These are phyloP conservation scores for Caenorhabditis remanei DNA, from an alignment of 1,140 invertebrate species.

Conservation along the genomic window DNA sequence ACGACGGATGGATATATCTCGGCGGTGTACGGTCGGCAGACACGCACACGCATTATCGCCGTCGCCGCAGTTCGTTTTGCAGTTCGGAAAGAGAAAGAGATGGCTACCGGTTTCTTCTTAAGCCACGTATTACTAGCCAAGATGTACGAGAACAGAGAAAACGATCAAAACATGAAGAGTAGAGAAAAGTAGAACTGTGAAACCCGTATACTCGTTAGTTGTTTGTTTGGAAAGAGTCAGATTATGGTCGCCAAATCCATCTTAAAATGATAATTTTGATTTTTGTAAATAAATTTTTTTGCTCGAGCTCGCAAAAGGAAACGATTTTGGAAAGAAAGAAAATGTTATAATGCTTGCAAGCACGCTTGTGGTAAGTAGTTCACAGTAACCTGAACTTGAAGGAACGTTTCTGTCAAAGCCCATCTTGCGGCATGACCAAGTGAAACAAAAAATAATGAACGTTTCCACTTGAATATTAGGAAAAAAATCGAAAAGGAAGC, in stretches of 20 bases:
- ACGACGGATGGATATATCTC: constrained; percentile 43
- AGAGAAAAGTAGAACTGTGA: neutral
- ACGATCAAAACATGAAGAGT: constrained; percentile 5
- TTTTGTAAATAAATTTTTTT: too few relatives aligned
- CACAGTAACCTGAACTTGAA: too few relatives aligned
- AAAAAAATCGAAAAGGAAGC: too few relatives aligned
- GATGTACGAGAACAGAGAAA: constrained; percentile 5
- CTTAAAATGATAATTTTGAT: too few relatives aligned
- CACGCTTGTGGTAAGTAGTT: too few relatives aligned
- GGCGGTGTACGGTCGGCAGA: constrained; percentile 39
- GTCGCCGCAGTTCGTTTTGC: constrained; percentile 51
- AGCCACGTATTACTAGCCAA: constrained; percentile 52
- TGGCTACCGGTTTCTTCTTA: constrained; percentile 53
- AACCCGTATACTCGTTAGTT: neutral
- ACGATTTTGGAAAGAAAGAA: too few relatives aligned
- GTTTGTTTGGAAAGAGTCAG: neutral
- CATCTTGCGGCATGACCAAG: too few relatives aligned
- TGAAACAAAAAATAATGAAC: too few relatives aligned
- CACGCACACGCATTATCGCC: constrained; percentile 52
- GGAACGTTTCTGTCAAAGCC: too few relatives aligned
- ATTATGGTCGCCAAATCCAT: neutral
- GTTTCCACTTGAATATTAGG: too few relatives aligned
- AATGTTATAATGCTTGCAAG: too few relatives aligned
- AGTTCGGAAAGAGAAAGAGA: constrained; percentile 44
- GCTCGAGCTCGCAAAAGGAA: too few relatives aligned